Base-by-base conservation (phyloP, 2,888 invertebrate species). In the Eupithecia centaureata region DNA sequence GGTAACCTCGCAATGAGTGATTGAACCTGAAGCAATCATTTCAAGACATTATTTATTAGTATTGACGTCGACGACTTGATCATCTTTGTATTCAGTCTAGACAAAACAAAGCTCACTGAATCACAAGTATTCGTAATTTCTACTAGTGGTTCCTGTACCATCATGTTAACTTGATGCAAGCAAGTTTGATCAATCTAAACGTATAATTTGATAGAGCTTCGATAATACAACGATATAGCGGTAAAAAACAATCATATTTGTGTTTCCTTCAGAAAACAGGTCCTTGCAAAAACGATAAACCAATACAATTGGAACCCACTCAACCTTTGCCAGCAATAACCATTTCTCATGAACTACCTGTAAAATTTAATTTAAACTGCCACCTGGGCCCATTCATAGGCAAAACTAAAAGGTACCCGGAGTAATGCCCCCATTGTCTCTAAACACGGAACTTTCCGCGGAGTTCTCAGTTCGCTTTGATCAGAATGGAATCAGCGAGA, bases 401-500 rank as follows among this genome's bases (percentile, higher is more conserved):
- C 61, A 61, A 61, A 61, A 42, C 33, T 32, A 61, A 61, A 22
- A 52, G 51, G 54, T 28, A 56, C 27, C 54, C 28, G 28, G 18
- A 56, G 54, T 63, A 60, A 35, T 38, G 35, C n/a, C 51, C n/a
- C 54, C 28, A 61, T 59, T 66, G 57, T 61, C 22, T 58, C 54
- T 32, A 61, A 64, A 33, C 61, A 59, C n/a, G 58, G 28, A 63
- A 61, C 28, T 61, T n/a, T 38, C 42, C 47, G 56, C 1, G 3
- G 28, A 56, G 27, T 56, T 56, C 28, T 28, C 30, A 66, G 63
- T 68, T 63, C 56, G n/a, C 71, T 72, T 69, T 73, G 73, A 73
- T 73, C 66, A 27, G 27, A 66, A 69, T 35, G 54, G 61, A 63
- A 73, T 73, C 68, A 62, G 68, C 63, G 25, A 66, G 66, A 51